phyloP scores from a whole-genome alignment of 2,113 vertebrate genomes.

The Athene cunicularia region DNA sequence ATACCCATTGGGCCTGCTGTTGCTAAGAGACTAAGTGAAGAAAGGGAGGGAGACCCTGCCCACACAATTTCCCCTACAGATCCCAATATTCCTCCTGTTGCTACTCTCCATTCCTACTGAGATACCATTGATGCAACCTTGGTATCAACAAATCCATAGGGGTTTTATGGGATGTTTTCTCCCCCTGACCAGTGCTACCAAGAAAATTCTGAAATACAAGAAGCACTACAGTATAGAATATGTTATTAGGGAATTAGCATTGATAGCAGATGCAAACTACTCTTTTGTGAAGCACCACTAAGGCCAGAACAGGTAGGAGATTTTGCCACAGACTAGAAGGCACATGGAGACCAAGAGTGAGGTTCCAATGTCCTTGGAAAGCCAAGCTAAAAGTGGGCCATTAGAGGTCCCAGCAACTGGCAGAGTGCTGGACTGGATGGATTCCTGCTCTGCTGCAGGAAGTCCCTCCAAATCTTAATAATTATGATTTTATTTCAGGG shows the following conservation, averaged over 20 bases:
- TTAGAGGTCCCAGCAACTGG: background rate
- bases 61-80: background rate
- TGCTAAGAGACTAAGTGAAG: constrained; percentile 35
- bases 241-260: background rate
- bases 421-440: background rate
- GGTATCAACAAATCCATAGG: background rate
- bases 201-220: background rate
- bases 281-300: background rate
- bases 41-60: background rate
- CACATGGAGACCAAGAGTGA: background rate
- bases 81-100: background rate
- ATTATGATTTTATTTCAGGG: background rate
- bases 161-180: background rate
- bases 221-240: background rate
- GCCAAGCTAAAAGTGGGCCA: background rate
- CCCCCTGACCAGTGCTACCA: background rate
- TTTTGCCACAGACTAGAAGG: background rate
- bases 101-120: background rate
- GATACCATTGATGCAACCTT: background rate
- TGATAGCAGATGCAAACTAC: background rate
- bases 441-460: background rate
- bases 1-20: background rate
- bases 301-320: background rate
- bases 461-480: background rate
- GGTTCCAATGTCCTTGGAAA: background rate